A percentile compares a stretch with the other conserved stretches of the same genome.
These are phyloP conservation scores for Rhabdomys dilectus DNA, from an alignment of 2,113 vertebrate species.

Conservation along the genomic window DNA sequence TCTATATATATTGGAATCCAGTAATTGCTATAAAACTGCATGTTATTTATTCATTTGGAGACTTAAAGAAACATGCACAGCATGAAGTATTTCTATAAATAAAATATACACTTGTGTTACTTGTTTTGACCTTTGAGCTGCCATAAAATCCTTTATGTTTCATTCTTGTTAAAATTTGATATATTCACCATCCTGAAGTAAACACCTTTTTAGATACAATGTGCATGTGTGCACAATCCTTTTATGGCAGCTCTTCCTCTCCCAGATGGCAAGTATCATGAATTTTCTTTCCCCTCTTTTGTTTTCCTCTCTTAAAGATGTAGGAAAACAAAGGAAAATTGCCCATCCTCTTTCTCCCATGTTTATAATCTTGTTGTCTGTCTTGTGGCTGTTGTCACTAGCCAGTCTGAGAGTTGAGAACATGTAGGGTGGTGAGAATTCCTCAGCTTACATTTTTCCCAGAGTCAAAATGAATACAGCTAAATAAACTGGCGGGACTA, in stretches of 20 bases:
- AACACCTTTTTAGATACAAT: background rate
- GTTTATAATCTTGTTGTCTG: background rate
- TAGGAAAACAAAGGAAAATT: background rate
- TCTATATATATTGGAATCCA: slow-evolving; percentile 80
- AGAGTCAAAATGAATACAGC: background rate
- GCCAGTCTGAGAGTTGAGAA: background rate
- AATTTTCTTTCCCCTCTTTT: background rate
- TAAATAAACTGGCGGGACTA: background rate
- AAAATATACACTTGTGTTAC: background rate
- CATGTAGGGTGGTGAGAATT: background rate
- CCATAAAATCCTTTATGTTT: background rate
- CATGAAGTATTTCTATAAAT: slow-evolving; percentile 56
- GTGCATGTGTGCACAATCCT: background rate
- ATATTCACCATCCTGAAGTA: background rate
- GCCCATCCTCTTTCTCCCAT: background rate
- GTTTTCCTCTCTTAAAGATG: background rate
- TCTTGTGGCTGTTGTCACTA: background rate
- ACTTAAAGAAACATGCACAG: slow-evolving; percentile 70
- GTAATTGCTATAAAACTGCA: slow-evolving; percentile 72
- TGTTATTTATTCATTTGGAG: slow-evolving; percentile 72
- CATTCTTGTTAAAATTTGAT: background rate
- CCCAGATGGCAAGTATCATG: background rate
- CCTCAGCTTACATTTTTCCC: background rate
- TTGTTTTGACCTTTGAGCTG: background rate
- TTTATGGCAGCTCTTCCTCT: background rate